phyloP scores from a whole-genome alignment of 2,113 vertebrate genomes.

The Ploceus nigricollis region DNA sequence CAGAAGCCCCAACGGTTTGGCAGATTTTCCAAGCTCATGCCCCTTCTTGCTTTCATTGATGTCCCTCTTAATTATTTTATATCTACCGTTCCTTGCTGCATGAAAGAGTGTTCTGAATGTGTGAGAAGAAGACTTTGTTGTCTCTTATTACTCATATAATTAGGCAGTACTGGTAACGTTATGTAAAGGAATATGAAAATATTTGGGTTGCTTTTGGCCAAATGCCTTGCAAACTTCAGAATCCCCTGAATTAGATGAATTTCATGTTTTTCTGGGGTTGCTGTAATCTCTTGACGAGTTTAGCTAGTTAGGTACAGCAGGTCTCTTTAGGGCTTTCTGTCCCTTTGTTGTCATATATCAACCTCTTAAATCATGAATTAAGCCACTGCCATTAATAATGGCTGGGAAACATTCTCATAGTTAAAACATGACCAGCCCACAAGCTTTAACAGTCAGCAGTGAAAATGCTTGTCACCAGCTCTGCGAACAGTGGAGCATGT shows the following conservation, averaged over 20 bases:
- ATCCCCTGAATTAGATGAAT: not conserved
- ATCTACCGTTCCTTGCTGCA: not conserved
- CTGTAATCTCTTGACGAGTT: not conserved
- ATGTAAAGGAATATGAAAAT: conserved; percentile 52
- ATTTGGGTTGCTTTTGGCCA: not conserved
- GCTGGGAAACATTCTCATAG: not conserved
- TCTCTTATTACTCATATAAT: conserved; percentile 44
- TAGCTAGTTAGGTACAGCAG: not conserved
- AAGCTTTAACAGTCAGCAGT: not conserved
- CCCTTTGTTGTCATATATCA: not conserved
- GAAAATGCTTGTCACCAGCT: not conserved
- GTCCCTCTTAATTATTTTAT: conserved; percentile 24
- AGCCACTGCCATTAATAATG: not conserved
- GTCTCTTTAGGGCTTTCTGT: not conserved
- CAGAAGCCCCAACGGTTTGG: conserved; percentile 12
- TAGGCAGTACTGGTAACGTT: conserved; percentile 40
- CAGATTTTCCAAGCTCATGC: conserved; percentile 6
- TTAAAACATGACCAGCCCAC: not conserved
- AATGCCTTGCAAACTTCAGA: not conserved
- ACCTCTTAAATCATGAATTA: not conserved
- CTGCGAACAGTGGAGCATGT: not conserved
- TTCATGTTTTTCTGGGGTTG: not conserved
- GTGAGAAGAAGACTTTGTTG: conserved; percentile 37
- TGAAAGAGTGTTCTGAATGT: not conserved
- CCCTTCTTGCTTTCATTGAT: conserved; percentile 53